Base-by-base conservation (phyloP, 2,113 vertebrate species). In the Ptilonorhynchus violaceus region DNA sequence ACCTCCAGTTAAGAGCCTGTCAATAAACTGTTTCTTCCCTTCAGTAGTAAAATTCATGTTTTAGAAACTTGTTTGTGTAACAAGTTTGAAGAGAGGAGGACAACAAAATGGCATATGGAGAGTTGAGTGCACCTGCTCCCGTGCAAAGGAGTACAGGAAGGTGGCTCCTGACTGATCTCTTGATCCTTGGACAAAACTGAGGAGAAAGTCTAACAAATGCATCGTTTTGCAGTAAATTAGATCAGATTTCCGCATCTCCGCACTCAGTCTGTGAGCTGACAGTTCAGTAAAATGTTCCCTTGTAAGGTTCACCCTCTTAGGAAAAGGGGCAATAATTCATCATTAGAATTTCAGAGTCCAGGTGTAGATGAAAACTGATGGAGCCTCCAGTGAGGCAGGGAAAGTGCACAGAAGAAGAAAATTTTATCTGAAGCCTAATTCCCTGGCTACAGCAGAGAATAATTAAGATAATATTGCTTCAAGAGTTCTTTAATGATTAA, bases 331-430 rank as follows among this genome's bases (percentile, higher is more conserved):
- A 98, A 98, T 99, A 99, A 99, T 99, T 99, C 99, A 99, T 99
- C 98, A 98, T 99, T 99, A 99, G 99, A 98, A 98, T 98, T 98
- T 99, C 99, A 99, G 99, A 99, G 99, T 99, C 99, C 98, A 99
- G 99, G 98, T 99, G 98, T 98, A 99, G 99, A 99, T 99, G 98
- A 99, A 98, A 99, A 99, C 98, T 99, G 99, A 99, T 99, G 98
- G 99, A 98, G 98, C 98, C 98, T 97, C 98, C 98, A 99, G 98
- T 83, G 98, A 98, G 98, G 98, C 98, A 98, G 95, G 97, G 98
- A 98, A 98, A 97, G 97, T 96, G 98, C 95, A 97, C 98, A 97
- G 96, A 98, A 98, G 98, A 99, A 98, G 98, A 99, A 99, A 99
- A 99, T 99, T 99, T 99, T 99, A 98, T 99, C 98, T 99, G 98